Base-by-base conservation (phyloP, 2,888 invertebrate genomes). In the Junonia oenone region DNA sequence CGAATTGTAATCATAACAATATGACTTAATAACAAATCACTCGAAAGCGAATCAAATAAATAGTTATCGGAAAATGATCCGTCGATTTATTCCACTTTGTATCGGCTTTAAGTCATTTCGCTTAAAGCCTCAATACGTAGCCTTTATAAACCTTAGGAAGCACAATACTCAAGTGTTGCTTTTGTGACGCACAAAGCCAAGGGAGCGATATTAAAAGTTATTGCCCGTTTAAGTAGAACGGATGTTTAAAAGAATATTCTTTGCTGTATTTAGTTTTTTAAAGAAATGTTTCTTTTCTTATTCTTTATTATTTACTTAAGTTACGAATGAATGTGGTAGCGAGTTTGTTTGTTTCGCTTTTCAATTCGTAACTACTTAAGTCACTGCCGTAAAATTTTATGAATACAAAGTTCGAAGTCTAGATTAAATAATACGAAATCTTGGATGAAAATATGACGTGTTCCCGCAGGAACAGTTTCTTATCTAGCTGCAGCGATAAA, bases 131-230 rank as follows among this genome's bases (percentile, higher is more conserved):
- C 38, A 40, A 40, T 40, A 40, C 19, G 14, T 40, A 19, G 38
- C 11, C 38, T 40, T 40, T 40, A 19, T 15, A 40, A 17, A 40
- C 19, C 38, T 19, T n/a, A 19, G 17, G n/a, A 19, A 40, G 9
- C 11, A 19, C 17, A 35, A 35, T 35, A 6, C 35, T 13, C 35
- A 40, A 40, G 38, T 40, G 38, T 40, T 40, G 38, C 38, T 15
- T 19, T 40, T 40, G 38, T 40, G 19, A 40, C n/a, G 15, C 38
- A 40, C 19, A 40, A 40, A 40, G 38, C 38, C 5, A 19, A 19
- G 38, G 15, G 38, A 40, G 38, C 19, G 19, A 40, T 40, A 40
- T 40, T 40, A 40, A 40, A 40, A 40, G 38, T 19, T 40, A 40
- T 40, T 40, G 38, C 19, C 38, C 17, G 19, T 19, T 40, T 40